phyloP scores from a whole-genome alignment of 1,140 invertebrate genomes.

The Pissodes strobi region DNA sequence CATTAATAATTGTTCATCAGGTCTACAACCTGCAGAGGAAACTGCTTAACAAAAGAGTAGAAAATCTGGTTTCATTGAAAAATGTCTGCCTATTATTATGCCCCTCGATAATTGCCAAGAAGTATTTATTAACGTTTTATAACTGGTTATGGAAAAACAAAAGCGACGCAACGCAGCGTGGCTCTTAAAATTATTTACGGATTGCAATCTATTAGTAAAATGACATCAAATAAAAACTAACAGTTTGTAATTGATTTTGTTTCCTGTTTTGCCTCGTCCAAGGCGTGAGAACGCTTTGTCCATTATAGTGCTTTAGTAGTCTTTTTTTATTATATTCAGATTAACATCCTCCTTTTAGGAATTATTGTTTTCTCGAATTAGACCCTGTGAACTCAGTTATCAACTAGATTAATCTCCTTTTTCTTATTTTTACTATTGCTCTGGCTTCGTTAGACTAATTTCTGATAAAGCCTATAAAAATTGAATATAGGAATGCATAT shows the following conservation, averaged over 20 bases:
- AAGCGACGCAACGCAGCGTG: slow-evolving; percentile 2
- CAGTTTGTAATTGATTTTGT: slow-evolving; percentile 29
- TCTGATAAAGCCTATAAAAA: too few species aligned
- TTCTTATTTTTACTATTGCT: too few species aligned
- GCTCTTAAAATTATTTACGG: slow-evolving; percentile 25
- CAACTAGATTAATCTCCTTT: too few species aligned
- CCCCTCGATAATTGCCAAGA: slow-evolving; percentile 19
- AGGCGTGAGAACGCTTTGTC: slow-evolving; percentile 30
- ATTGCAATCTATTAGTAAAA: slow-evolving; percentile 31
- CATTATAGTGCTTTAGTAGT: background rate
- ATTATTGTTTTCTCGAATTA: too few species aligned
- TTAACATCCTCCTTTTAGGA: too few species aligned
- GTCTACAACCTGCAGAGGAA: slow-evolving; percentile 29
- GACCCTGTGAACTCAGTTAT: too few species aligned
- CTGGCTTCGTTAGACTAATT: too few species aligned
- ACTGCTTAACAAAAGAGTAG: slow-evolving; percentile 29
- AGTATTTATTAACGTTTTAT: slow-evolving; percentile 26
- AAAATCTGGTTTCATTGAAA: slow-evolving; percentile 35
- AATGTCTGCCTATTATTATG: slow-evolving; percentile 29
- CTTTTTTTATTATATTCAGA: background rate
- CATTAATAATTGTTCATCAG: slow-evolving; percentile 33
- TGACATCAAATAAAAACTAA: slow-evolving; percentile 25
- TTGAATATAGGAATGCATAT: too few species aligned
- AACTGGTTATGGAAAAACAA: slow-evolving; percentile 26
- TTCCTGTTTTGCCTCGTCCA: slow-evolving; percentile 21